These are phyloP conservation scores for Aporophyla nigra DNA, from an alignment of 2,888 invertebrate genomes.

Conservation along the genomic window DNA sequence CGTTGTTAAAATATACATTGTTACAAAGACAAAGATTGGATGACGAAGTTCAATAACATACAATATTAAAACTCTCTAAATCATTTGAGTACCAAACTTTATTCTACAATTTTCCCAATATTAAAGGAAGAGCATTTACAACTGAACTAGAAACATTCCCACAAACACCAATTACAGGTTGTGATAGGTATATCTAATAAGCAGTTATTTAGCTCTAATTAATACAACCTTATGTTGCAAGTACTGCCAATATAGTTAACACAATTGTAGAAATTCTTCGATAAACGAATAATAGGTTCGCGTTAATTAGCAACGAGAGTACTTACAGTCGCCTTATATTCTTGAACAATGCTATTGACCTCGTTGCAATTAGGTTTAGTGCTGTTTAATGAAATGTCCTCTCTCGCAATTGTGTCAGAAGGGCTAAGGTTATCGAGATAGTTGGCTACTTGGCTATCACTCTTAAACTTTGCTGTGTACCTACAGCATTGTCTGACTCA, in stretches of 20 bases:
- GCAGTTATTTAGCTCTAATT: conserved; percentile 69
- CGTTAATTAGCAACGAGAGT: conserved; percentile 58
- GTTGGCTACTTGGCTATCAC: conserved; percentile 50
- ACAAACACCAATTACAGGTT: conserved; percentile 57
- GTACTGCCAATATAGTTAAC: conserved; percentile 65
- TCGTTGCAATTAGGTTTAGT: conserved; percentile 68
- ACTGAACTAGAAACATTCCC: not conserved
- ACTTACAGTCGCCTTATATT: conserved; percentile 28
- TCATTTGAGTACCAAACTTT: not conserved
- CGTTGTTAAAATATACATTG: not conserved
- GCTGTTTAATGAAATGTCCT: conserved; percentile 61
- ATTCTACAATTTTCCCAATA: not conserved
- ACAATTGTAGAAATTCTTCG: conserved; percentile 54
- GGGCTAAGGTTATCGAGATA: conserved; percentile 63
- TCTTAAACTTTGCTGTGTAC: conserved; percentile 41
- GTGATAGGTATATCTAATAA: conserved; percentile 67
- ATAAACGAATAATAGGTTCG: conserved; percentile 62
- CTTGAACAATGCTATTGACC: conserved; percentile 66
- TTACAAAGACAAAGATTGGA: not conserved
- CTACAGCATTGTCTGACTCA: conserved; percentile 43
- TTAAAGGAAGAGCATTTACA: not conserved
- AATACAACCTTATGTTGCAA: conserved; percentile 67
- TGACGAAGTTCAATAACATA: not conserved
- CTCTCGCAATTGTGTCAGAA: conserved; percentile 61
- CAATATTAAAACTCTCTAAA: not conserved